A percentile compares a stretch with the other conserved stretches of the same genome.
These are phyloP conservation scores for Cataglyphis hispanica DNA, from an alignment of 1,140 invertebrate species.

Conservation along the genomic window DNA sequence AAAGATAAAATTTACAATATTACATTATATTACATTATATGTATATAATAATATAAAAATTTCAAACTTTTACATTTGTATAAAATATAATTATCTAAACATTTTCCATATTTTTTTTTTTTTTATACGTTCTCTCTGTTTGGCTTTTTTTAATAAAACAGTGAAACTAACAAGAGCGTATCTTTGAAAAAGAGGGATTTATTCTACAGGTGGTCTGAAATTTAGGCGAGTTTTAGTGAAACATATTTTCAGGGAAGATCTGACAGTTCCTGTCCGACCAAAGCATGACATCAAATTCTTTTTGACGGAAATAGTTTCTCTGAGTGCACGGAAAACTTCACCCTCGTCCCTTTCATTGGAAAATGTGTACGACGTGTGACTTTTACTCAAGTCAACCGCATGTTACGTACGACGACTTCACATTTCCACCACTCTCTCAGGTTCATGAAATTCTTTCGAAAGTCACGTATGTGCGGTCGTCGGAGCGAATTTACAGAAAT, in stretches of 20 bases:
- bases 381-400: conserved; percentile 64
- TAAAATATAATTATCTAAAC: conserved; percentile 27
- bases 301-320: conserved; percentile 62
- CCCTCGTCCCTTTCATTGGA: conserved; percentile 57
- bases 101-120: conserved; percentile 43
- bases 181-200: conserved; percentile 42
- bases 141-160: conserved; percentile 2
- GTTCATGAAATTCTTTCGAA: conserved; percentile 56
- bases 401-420: conserved; percentile 42
- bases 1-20: too few relatives aligned
- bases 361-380: conserved; percentile 62
- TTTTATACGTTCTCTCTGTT: conserved; percentile 9
- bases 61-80: conserved; percentile 30
- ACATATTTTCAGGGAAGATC: conserved; percentile 53
- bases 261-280: conserved; percentile 38
- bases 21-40: too few relatives aligned
- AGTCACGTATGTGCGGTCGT: conserved; percentile 42
- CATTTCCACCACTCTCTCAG: conserved; percentile 31
- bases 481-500: conserved; percentile 27
- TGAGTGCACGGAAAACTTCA: conserved; percentile 51
- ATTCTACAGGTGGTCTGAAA: conserved; percentile 61
- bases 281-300: conserved; percentile 61
- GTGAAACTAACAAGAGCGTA: conserved; percentile 19
- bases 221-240: conserved; percentile 57
- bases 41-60: too few relatives aligned